Conservation (phyloP, 2,888 invertebrate species). For the Drosophila maculinotata region DNA sequence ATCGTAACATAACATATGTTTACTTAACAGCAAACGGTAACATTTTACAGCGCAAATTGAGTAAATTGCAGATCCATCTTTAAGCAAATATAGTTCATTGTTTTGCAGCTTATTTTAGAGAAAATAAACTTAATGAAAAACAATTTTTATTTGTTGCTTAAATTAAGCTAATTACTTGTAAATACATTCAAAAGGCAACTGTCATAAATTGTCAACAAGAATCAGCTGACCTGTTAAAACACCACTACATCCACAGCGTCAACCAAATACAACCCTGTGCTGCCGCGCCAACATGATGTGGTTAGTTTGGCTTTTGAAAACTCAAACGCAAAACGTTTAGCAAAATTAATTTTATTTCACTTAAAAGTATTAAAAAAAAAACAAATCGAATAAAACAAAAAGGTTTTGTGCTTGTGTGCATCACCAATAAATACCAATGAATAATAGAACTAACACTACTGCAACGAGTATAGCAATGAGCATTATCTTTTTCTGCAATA, state of each 20-base stretch:
- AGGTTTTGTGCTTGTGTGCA: constrained; percentile 24
- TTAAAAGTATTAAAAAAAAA: constrained; percentile 53
- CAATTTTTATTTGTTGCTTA: background rate
- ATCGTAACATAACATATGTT: background rate
- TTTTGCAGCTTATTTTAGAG: no score
- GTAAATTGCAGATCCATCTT: background rate
- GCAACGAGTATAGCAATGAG: constrained; percentile 75
- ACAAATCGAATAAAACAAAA: background rate
- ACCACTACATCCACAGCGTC: no score
- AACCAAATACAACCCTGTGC: constrained; percentile 32
- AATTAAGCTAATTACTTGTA: background rate
- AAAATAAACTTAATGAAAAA: no score
- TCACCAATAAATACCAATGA: constrained; percentile 81
- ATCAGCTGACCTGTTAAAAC: constrained; percentile 31
- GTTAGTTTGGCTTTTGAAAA: constrained; percentile 40
- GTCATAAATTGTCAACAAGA: constrained; percentile 20
- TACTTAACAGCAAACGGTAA: constrained; percentile 1
- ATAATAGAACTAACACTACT: constrained; percentile 75
- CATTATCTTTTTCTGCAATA: constrained; percentile 83
- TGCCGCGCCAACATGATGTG: constrained; percentile 4
- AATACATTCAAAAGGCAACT: background rate
- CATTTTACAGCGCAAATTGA: constrained; percentile 1
- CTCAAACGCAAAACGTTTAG: background rate
- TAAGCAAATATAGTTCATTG: no score
- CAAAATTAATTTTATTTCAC: constrained; percentile 48